These are phyloP conservation scores for Euleptes europaea DNA, from an alignment of 2,113 vertebrate genomes.

Conservation along the genomic window DNA sequence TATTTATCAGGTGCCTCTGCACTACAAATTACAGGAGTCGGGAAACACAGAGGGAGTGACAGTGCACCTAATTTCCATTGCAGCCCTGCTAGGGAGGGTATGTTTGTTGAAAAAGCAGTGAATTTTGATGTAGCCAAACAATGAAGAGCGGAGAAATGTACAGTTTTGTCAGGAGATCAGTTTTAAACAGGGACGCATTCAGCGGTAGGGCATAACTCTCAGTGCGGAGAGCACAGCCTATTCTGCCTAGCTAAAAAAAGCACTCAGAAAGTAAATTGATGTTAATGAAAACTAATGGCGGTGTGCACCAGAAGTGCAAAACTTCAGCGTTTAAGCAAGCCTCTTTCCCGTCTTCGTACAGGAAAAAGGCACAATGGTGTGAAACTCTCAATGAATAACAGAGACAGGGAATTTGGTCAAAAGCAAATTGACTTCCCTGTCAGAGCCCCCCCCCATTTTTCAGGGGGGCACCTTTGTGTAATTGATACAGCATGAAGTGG, in stretches of 20 bases:
- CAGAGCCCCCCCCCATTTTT: background rate
- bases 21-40: background rate
- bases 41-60: background rate
- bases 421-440: background rate
- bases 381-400: background rate
- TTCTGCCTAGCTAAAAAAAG: background rate
- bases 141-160: background rate
- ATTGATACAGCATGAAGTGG: background rate
- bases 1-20: background rate
- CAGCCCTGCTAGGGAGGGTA: background rate
- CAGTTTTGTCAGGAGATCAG: background rate
- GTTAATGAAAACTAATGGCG: background rate
- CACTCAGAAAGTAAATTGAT: slow-evolving; percentile 8
- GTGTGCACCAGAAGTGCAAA: background rate
- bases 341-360: background rate
- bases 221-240: background rate
- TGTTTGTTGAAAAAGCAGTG: background rate
- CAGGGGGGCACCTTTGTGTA: background rate
- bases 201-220: background rate
- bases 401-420: background rate
- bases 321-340: background rate
- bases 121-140: background rate
- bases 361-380: background rate
- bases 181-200: background rate
- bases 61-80: background rate